These are phyloP conservation scores for Lepidocolaptes lacrymiger DNA, from an alignment of 2,797 vertebrate genomes.

Conservation along the genomic window DNA sequence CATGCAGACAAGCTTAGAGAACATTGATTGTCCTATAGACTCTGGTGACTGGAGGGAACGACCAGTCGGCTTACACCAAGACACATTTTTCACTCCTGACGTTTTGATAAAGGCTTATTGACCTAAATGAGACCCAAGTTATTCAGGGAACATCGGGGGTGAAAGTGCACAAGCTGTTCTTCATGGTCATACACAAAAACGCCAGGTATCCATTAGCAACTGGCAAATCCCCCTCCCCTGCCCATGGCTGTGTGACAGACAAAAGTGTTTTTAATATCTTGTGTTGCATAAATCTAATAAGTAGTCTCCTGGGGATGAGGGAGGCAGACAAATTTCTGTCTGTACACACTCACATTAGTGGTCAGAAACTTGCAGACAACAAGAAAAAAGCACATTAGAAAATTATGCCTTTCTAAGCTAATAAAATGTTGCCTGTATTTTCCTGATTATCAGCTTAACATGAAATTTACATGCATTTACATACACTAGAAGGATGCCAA, in stretches of 20 bases:
- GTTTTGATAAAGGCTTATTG: constrained; percentile 75
- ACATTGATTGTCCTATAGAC: constrained; percentile 70
- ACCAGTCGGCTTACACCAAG: constrained; percentile 71
- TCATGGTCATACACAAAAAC: constrained; percentile 72
- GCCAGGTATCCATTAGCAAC: constrained; percentile 75
- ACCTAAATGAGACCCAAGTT: constrained; percentile 74
- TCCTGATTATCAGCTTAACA: not conserved
- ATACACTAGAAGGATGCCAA: not conserved
- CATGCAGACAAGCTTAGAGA: constrained; percentile 69
- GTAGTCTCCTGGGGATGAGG: not conserved
- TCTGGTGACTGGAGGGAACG: constrained; percentile 57
- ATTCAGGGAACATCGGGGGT: constrained; percentile 73
- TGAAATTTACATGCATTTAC: not conserved
- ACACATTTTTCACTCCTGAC: constrained; percentile 76
- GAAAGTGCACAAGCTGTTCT: constrained; percentile 79
- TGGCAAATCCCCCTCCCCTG: constrained; percentile 60
- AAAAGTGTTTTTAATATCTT: constrained; percentile 67
- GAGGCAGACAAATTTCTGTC: constrained; percentile 11
- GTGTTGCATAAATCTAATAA: constrained; percentile 33
- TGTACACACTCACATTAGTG: not conserved
- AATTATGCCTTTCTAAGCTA: not conserved
- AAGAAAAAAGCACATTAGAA: not conserved
- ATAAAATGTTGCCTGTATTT: not conserved
- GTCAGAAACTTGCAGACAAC: not conserved
- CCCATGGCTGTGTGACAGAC: constrained; percentile 55